Evolutionary conservation across 2,113 vertebrate genomes (phyloP), one percentile per base, ranked within the genome.

Genomic region (Jaculus jaculus): DNA sequence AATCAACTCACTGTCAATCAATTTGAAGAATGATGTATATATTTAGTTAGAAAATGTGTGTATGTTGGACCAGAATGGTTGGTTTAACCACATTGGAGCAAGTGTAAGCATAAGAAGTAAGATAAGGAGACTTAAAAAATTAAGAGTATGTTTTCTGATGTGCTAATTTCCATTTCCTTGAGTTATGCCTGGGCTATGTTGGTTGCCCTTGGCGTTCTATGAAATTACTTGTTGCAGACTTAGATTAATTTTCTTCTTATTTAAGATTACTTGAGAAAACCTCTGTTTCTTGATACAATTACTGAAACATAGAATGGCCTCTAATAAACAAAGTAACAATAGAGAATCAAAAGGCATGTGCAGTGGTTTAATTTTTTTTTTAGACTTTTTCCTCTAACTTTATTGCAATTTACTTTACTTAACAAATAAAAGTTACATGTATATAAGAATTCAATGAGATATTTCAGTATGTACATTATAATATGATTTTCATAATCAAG

Each of bases 221-320:
- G n/a, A 90, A 58, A 84, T 92, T 87, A 24, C 24, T 90, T 71
- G 66, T 21, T 90, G 26, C 5, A 74, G 18, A 0, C 69, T 74
- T 85, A 42, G 85, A 88, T 93, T 82, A 92, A 90, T 90, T 93
- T 68, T 3, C 26, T 75, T 85, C 84, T 73, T 93, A 34, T 80
- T 89, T 66, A 68, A 77, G 17, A 30, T 73, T 34, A 7, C 47
- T 94, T 80, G 23, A 86, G 34, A 77, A 12, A 12, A 9, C 65
- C 86, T n/a, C 23, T 80, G 11, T 80, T 84, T 71, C 34, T 90
- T 87, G 39, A 90, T 87, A 68, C n/a, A 68, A 68, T 78, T 21
- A 37, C 23, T 61, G 74, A 90, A 47, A 83, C 89, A 73, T 4
- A 83, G 23, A 37, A 58, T 79, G 54, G 4, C 30, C 28, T 87